Conservation (phyloP, 2,113 vertebrate genomes). For the Salvelinus namaycush region DNA sequence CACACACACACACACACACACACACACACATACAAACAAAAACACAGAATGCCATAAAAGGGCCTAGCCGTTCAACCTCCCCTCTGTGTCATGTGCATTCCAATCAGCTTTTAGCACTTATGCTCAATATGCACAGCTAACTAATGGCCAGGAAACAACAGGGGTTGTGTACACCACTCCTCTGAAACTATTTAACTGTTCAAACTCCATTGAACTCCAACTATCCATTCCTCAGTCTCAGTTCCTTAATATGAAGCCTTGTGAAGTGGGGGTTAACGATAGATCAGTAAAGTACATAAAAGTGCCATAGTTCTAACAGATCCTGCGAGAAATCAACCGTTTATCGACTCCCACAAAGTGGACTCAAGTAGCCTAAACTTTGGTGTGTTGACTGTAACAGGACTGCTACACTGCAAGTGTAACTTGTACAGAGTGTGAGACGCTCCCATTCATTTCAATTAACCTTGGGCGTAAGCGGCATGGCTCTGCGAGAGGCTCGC, state of each 20-base stretch:
- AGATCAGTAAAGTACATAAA: too few relatives aligned
- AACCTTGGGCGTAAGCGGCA: too few relatives aligned
- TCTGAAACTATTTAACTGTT: background rate
- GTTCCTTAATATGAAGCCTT: background rate
- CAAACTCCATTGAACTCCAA: background rate
- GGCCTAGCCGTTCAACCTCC: background rate
- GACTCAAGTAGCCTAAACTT: too few relatives aligned
- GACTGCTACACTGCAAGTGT: too few relatives aligned
- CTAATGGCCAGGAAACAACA: constrained; percentile 3
- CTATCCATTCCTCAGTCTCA: background rate
- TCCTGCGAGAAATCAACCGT: too few relatives aligned
- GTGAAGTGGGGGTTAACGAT: background rate
- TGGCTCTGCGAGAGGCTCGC: too few relatives aligned
- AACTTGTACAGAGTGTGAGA: too few relatives aligned
- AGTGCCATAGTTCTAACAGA: too few relatives aligned
- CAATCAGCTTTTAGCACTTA: background rate
- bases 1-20: background rate
- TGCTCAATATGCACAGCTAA: too few relatives aligned
- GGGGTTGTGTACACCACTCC: background rate
- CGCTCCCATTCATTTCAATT: too few relatives aligned
- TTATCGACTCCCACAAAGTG: too few relatives aligned
- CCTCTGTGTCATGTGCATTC: background rate
- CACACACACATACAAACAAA: background rate
- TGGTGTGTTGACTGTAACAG: too few relatives aligned
- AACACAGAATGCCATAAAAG: background rate